Percentiles rank a stretch among this genome's conserved stretches.
Conservation (phyloP, 2,113 vertebrate genomes). For the Dissostichus mawsoni region DNA sequence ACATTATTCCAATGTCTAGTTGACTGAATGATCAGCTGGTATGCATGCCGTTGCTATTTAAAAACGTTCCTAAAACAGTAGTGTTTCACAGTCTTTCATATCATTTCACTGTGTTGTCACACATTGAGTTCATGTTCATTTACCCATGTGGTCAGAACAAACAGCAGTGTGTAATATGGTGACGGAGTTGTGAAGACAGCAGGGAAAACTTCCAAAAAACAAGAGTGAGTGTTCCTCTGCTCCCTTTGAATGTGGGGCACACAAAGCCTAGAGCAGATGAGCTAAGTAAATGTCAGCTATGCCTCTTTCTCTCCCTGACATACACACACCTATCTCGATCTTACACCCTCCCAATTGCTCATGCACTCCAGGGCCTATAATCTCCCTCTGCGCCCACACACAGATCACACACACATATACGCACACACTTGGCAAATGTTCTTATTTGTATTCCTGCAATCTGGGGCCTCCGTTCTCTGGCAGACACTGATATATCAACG, state of each 20-base stretch:
- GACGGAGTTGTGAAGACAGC: conserved; percentile 30
- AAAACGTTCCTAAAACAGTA: background rate
- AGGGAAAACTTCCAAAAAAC: conserved; percentile 46
- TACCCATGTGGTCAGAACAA: conserved; percentile 14
- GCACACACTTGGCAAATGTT: conserved; percentile 55
- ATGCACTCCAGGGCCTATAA: conserved; percentile 61
- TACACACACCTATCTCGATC: conserved; percentile 52
- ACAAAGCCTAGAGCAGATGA: conserved; percentile 74
- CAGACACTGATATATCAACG: conserved; percentile 69
- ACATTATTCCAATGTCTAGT: background rate
- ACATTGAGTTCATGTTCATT: conserved; percentile 10
- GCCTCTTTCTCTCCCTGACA: conserved; percentile 43
- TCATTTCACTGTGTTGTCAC: conserved; percentile 26
- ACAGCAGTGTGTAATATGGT: conserved; percentile 22
- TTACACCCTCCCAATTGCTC: conserved; percentile 57
- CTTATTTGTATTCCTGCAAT: conserved; percentile 81
- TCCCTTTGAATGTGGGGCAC: conserved; percentile 73
- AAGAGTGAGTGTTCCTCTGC: conserved; percentile 41
- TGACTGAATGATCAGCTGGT: conserved; percentile 10
- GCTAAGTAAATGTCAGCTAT: conserved; percentile 76
- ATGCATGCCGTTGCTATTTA: background rate
- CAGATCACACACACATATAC: conserved; percentile 36
- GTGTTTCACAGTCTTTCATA: conserved; percentile 22
- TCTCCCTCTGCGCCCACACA: conserved; percentile 66
- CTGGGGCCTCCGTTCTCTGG: conserved; percentile 65